Base-by-base conservation (phyloP, 2,113 vertebrate genomes). In the Brachypodius melanocephalos region DNA sequence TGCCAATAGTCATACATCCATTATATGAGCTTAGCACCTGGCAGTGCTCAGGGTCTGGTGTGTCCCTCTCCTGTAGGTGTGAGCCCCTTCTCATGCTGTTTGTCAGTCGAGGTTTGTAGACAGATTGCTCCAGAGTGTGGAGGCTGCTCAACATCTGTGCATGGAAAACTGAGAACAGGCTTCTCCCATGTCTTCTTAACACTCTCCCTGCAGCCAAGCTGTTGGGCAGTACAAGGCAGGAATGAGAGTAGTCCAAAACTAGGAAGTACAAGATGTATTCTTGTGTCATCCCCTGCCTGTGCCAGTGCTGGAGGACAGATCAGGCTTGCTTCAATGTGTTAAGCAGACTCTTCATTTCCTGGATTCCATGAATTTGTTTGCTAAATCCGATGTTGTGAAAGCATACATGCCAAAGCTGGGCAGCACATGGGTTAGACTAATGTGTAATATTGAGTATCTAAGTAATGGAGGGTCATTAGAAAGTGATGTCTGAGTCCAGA, bases 181-280 rank as follows among this genome's bases (percentile, higher is more conserved):
- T 68, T 89, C 36, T 89, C 57, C 42, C 26, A 7, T 74, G 72
- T 85, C 57, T 42, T 89, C 32, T 79, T 65, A n/a, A 38, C 0
- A 1, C 15, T 51, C 6, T 61, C 21, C 8, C 4, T 51, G 45
- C 0, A 85, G 74, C 88, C 88, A 89, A 76, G 52, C 77, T 78
- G 43, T 84, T 91, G 57, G 61, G 43, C 57, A 59, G 24, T 67
- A 40, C 38, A 43, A 69, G 52, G 55, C 76, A 85, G 91, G 55
- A 89, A 59, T 68, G 49, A 36, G 61, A 87, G n/a, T 40, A 82
- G 68, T 87, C 52, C 71, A 90, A 43, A 85, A 21, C 71, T 42
- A 72, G 66, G 85, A 90, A 78, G 90, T 91, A 91, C 71, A 85
- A 79, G 67, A 88, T 90, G 88, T 89, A 25, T 93, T 81, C 81